Evolutionary conservation across 2,888 invertebrate species (phyloP).

Genomic region (Agrochola lychnidis): DNA sequence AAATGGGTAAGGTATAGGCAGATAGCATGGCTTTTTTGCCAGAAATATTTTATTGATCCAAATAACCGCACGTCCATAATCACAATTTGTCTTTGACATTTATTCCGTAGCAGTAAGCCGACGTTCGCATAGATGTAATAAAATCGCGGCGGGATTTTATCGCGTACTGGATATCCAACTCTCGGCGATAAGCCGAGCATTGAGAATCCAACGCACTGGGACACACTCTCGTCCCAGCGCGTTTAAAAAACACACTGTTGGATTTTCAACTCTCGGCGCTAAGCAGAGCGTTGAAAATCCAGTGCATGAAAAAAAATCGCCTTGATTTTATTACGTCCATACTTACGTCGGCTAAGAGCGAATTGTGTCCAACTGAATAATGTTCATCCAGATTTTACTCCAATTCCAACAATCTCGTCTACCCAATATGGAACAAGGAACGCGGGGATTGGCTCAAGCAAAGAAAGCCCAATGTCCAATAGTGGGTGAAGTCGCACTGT

Average conservation of each 20-base stretch:
- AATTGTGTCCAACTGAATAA: neutral
- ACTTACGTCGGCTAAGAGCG: too few relatives aligned
- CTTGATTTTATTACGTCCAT: too few relatives aligned
- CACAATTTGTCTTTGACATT: neutral
- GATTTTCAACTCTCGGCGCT: too few relatives aligned
- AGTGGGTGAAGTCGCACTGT: neutral
- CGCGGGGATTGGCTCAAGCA: neutral
- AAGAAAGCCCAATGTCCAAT: neutral
- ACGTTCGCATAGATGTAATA: too few relatives aligned
- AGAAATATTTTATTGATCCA: neutral
- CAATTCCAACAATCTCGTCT: neutral
- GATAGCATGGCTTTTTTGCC: neutral
- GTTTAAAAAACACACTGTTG: too few relatives aligned
- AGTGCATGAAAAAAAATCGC: too few relatives aligned
- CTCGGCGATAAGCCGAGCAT: too few relatives aligned
- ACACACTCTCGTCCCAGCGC: too few relatives aligned
- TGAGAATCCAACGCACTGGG: too few relatives aligned
- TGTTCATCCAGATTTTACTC: neutral
- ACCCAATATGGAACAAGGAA: neutral
- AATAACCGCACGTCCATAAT: neutral
- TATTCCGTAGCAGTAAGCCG: neutral
- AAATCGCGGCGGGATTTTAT: too few relatives aligned
- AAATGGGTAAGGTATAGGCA: neutral
- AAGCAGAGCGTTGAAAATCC: too few relatives aligned
- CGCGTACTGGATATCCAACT: too few relatives aligned